Evolutionary conservation across 30 jellyfish, hydroid and myxozoan genomes (phyloP).

Genomic region (Morbakka virulenta): DNA sequence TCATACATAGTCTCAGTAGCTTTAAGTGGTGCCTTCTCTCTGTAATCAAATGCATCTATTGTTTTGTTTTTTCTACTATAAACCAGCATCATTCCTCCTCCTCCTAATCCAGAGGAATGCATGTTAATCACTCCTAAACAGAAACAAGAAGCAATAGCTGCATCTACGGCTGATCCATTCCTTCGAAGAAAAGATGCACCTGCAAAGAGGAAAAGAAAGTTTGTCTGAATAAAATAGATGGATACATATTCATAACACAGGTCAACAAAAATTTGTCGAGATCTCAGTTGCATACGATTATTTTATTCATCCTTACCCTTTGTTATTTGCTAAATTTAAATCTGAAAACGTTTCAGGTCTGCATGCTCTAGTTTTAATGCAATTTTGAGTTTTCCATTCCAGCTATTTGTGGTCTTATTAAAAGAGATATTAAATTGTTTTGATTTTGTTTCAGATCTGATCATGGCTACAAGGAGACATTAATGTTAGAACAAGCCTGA

Average conservation of each 20-base stretch:
- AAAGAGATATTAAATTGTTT: too few relatives aligned
- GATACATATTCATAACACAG: neutral
- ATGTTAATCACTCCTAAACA: slow-evolving; percentile 87
- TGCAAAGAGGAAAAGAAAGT: neutral
- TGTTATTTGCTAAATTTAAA: too few relatives aligned
- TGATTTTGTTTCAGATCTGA: too few relatives aligned
- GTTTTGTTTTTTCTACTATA: slow-evolving; percentile 75
- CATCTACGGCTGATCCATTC: slow-evolving; percentile 94
- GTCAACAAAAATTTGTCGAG: too few relatives aligned
- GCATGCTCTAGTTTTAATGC: too few relatives aligned
- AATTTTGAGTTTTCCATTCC: too few relatives aligned
- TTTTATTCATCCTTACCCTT: too few relatives aligned
- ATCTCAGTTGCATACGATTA: too few relatives aligned
- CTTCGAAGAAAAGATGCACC: slow-evolving; percentile 67
- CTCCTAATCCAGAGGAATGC: slow-evolving; percentile 95
- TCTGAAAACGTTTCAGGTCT: too few relatives aligned
- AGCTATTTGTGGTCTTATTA: too few relatives aligned
- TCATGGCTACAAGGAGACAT: too few relatives aligned
- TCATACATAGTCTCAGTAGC: slow-evolving; percentile 55
- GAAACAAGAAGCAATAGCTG: slow-evolving; percentile 84
- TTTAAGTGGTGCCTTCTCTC: slow-evolving; percentile 82
- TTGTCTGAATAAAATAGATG: neutral
- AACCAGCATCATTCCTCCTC: slow-evolving; percentile 92
- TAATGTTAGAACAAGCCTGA: neutral
- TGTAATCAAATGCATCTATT: slow-evolving; percentile 69